These are phyloP conservation scores for Pachycephus smyrnensis DNA, from an alignment of 2,888 invertebrate genomes.

Conservation along the genomic window DNA sequence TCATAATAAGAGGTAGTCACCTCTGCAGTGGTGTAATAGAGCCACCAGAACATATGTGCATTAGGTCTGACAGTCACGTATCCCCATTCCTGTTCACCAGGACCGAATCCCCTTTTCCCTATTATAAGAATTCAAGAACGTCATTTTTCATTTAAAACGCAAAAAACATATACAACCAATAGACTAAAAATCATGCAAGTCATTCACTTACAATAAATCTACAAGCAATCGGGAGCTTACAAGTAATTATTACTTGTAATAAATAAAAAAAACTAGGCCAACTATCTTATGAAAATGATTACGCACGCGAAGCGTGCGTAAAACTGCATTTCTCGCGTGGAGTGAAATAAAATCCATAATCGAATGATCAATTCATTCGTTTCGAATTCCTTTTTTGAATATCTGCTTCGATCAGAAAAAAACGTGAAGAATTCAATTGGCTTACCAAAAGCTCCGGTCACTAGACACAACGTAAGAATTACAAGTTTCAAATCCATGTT, in stretches of 20 bases:
- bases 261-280: background rate
- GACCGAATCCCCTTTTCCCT: conserved; percentile 68
- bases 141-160: background rate
- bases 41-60: conserved; percentile 90
- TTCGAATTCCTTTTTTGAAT: background rate
- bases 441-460: background rate
- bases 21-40: conserved; percentile 80
- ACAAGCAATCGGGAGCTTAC: background rate
- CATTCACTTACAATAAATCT: background rate
- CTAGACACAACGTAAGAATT: background rate
- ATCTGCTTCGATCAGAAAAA: background rate
- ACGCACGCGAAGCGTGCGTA: too few relatives aligned
- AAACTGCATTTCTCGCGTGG: too few relatives aligned
- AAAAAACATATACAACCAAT: too few relatives aligned
- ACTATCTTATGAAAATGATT: background rate
- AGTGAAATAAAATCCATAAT: background rate
- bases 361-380: background rate
- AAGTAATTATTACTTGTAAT: background rate
- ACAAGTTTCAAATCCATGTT: background rate
- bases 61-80: conserved; percentile 79
- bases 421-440: background rate
- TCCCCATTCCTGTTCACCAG: conserved; percentile 79
- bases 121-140: background rate
- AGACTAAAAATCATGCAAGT: background rate
- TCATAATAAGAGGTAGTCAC: conserved; percentile 71